Base-by-base conservation (phyloP, 1,140 invertebrate species). In the Homalodisca vitripennis region DNA sequence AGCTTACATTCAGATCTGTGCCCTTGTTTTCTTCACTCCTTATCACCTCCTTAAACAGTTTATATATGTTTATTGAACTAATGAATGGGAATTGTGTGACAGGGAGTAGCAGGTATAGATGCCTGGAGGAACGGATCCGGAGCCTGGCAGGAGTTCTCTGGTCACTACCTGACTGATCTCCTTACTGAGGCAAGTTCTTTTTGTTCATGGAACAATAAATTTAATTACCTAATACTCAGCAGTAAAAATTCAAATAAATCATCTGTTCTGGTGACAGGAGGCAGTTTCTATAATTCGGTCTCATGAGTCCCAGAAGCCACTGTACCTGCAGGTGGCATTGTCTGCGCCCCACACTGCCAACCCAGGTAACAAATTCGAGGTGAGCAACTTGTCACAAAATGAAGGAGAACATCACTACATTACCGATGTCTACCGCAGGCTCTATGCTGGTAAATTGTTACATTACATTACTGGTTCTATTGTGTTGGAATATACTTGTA, bases 251-350 rank as follows among this genome's bases (percentile, higher is more conserved):
- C 22, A 3, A 51, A 51, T n/a, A 41, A 41, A 41, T 41, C 34
- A 41, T 41, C 17, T 41, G n/a, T n/a, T n/a, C n/a, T n/a, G n/a
- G n/a, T n/a, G n/a, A n/a, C 34, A 84, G 0, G 80, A 85, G 72
- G 84, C 85, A 0, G 77, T 82, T n/a, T 72, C 77, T 20, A 78
- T 87, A 3, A 87, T 89, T n/a, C 68, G 74, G 2, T 76, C 77
- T 2, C 86, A 88, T 65, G 74, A 85, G 48, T 68, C 67, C 0
- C 57, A 70, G 1, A 76, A 77, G 68, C 86, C 87, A 0, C 71
- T 89, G 27, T 89, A 85, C 77, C 77, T 89, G 0, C 84, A 87
- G 73, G 70, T 89, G n/a, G 79, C 84, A 1, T 85, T 88, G 74
- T 75, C 84, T 1, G 86, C 86, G 0, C 79, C 82, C 1, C 88